A percentile compares a stretch with the other conserved stretches of the same genome.
Evolutionary conservation across 2,113 vertebrate genomes (phyloP).

Genomic region (Shinisaurus crocodilurus): DNA sequence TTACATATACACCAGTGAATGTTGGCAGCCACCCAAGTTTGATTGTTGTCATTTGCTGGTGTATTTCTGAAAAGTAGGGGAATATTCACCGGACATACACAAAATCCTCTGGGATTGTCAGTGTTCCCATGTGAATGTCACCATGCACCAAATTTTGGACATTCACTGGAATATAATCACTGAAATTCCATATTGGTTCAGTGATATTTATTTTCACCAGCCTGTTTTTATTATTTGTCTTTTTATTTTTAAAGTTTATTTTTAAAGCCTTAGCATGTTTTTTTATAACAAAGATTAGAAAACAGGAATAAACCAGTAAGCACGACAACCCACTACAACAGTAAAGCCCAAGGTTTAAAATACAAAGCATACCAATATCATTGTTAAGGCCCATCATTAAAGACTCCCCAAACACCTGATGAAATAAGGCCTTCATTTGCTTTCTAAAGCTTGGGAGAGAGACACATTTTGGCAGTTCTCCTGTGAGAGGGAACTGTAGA

Average conservation of each 20-base stretch:
- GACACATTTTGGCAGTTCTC: too few species aligned
- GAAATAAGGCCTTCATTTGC: too few species aligned
- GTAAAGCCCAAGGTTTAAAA: neutral
- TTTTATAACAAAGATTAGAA: neutral
- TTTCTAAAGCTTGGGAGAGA: neutral
- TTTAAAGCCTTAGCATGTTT: neutral
- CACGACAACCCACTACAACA: neutral
- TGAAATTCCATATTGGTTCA: neutral
- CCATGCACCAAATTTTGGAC: neutral
- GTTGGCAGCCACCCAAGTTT: neutral
- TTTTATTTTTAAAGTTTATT: neutral
- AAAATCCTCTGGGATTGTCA: neutral
- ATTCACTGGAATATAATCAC: neutral
- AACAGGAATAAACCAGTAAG: too few species aligned
- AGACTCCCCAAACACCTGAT: too few species aligned
- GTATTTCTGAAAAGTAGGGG: neutral
- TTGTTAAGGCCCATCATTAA: neutral
- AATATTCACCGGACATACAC: neutral
- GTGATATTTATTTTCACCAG: neutral
- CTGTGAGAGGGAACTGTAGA: neutral
- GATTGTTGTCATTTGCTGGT: neutral
- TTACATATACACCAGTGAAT: neutral
- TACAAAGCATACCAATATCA: neutral
- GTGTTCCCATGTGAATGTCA: neutral
- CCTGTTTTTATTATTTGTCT: neutral